Evolutionary conservation across 2,888 invertebrate species (phyloP), one percentile per base, ranked within the genome.

Genomic region (Drosophila nigricruria): DNA sequence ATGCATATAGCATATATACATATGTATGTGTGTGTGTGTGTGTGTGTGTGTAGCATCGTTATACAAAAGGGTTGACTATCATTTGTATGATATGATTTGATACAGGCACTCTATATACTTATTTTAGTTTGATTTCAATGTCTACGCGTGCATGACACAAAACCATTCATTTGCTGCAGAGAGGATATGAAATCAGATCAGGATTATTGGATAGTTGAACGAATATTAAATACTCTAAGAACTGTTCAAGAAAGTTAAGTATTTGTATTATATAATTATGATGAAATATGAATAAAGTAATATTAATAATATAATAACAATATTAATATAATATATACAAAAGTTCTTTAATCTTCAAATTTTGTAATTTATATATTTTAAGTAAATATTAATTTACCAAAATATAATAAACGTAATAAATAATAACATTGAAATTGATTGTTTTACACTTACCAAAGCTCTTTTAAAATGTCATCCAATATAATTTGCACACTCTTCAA

Each of bases 121-220:
- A 59, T 72, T 66, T 70, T 42, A 63, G 82, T 67, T 79, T 82
- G 81, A 84, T 85, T 81, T 65, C 80, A 66, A 63, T 82, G 81
- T 50, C 68, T 50, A 60, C 56, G 70, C 82, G 81, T 87, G 83
- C 83, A 87, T 78, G 72, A 88, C 89, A 58, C 79, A 78, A 83
- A 75, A 58, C 72, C 83, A 83, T 83, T 83, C 79, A 83, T 83
- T 87, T 88, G 65, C 30, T 53, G 62, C 9, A 42, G 47, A 58
- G 32, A 70, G 32, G 8, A 27, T n/a, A 20, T 18, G 36, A 23
- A 47, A 47, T 18, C 18, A 3, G 36, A 12, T 2, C 9, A 0
- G 14, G 3, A 43, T 5, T 25, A 8, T 9, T 3, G 5, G 16
- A 27, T 4, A 47, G 16, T 16, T 18, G 14, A 16, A 1, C 61